Conservation (phyloP, 2,797 vertebrate species). For the Pseudocheirus occidentalis region DNA sequence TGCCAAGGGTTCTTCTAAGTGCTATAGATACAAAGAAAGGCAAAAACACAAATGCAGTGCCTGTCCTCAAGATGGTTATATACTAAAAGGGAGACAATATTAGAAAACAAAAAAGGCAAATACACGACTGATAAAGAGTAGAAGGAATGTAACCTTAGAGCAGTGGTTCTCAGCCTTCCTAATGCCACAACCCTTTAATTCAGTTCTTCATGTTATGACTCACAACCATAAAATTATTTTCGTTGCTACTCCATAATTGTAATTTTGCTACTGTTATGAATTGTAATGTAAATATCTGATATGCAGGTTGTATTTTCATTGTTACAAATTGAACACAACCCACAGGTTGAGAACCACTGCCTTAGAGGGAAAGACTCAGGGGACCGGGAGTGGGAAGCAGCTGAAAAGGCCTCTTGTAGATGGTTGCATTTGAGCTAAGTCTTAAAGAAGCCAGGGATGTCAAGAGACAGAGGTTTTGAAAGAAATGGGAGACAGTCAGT, state of each 20-base stretch:
- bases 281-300: no score
- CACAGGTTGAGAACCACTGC: no score
- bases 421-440: background rate
- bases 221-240: no score
- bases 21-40: no score
- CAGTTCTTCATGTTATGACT: no score
- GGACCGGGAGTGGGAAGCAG: background rate
- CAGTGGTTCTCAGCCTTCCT: no score
- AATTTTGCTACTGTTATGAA: no score
- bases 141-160: background rate
- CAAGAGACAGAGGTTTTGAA: background rate
- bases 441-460: background rate
- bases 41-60: background rate
- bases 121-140: background rate
- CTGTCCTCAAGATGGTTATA: background rate
- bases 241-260: no score
- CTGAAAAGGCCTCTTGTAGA: background rate
- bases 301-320: no score
- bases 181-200: no score
- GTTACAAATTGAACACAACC: no score
- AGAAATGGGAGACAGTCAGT: background rate
- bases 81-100: background rate
- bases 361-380: background rate
- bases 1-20: no score
- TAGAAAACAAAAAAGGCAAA: background rate